These are phyloP conservation scores for Aradus depressus DNA, from an alignment of 2,888 invertebrate species.

Conservation along the genomic window DNA sequence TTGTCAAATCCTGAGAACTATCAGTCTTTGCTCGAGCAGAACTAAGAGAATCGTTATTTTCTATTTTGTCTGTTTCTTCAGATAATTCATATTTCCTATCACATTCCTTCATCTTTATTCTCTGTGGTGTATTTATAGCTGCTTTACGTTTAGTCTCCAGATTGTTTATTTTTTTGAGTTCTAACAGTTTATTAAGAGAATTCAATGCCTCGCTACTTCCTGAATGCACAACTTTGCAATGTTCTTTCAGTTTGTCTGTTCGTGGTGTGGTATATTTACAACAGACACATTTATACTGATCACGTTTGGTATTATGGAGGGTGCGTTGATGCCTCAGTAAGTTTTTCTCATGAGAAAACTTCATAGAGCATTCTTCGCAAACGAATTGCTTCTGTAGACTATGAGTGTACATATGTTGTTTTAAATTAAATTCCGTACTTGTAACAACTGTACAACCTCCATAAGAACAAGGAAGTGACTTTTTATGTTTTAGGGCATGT, in stretches of 20 bases:
- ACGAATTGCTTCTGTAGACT: constrained; percentile 6
- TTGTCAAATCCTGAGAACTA: background rate
- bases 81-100: background rate
- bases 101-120: background rate
- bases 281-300: constrained; percentile 9
- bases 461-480: constrained; percentile 2
- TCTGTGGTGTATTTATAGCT: background rate
- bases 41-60: background rate
- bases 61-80: background rate
- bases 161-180: background rate
- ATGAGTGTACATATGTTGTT: constrained; percentile 18
- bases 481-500: constrained; percentile 19
- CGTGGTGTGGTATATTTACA: constrained; percentile 20
- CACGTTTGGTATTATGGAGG: constrained; percentile 10
- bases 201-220: background rate
- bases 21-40: background rate
- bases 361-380: constrained; percentile 18
- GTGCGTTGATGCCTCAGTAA: constrained; percentile 20
- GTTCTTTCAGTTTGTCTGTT: constrained; percentile 21
- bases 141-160: background rate
- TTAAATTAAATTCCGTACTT: constrained; percentile 12
- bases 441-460: constrained; percentile 16
- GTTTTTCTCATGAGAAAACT: constrained; percentile 23
- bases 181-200: constrained; percentile 5
- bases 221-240: constrained; percentile 8